Evolutionary conservation across 2,888 invertebrate genomes (phyloP), one percentile per base, ranked within the genome.

Genomic region (Acrobasis suavella): DNA sequence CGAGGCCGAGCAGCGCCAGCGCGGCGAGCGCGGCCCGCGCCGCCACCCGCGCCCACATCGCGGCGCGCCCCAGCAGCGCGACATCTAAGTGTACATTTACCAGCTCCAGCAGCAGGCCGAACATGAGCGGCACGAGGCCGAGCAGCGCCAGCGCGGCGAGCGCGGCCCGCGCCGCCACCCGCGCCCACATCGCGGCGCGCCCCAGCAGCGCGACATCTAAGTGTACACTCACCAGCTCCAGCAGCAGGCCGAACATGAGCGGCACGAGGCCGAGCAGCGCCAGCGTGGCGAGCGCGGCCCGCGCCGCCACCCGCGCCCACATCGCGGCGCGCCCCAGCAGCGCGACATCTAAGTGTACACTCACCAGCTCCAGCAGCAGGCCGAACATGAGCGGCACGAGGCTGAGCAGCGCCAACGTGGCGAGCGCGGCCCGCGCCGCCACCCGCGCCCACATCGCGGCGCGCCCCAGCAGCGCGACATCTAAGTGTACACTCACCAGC

Each of bases 331-430:
- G 94, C 39, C 94, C 93, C n/a, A 95, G 81, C 71, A 96, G 94
- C 7, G 22, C 22, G 16, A 97, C 22, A 22, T n/a, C 22, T 22
- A 3, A 22, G 22, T 22, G 22, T 22, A 46, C 32, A 75, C 80
- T 69, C 46, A 91, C 97, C 78, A 98, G 92, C 82, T 99, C 99
- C 67, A 99, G 94, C 60, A 98, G 93, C 67, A 99, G 89, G 0
- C 99, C 99, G 79, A 98, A 97, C 70, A 99, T 93, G 62, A 98
- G 93, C 0, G 98, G 99, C 72, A 99, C 96, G 0, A 99, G 94
- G 2, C 22, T 3, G 22, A 22, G 22, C 22, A 22, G 1, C 98
- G 98, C 46, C 99, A 93, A 70, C 99, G 93, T 14, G 98, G 22
- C 93, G 0, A 94, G 85, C 0, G 97, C 95, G 0, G 97, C 96